A percentile compares a stretch with the other conserved stretches of the same genome.
Evolutionary conservation across 2,888 invertebrate species (phyloP).

Genomic region (Prosapia bicincta): DNA sequence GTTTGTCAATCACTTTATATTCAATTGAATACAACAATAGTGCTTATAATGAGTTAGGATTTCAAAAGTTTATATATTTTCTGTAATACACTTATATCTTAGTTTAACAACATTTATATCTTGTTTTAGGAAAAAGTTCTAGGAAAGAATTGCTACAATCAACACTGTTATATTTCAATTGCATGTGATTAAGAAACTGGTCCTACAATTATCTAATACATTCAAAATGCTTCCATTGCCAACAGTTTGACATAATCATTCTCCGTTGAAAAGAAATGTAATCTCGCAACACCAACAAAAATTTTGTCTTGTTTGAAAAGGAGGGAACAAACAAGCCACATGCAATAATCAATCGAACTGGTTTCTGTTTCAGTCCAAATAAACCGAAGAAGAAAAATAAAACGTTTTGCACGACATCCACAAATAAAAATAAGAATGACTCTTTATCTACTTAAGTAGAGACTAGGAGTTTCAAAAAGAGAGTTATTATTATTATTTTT

Average conservation of each 20-base stretch:
- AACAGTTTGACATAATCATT: conserved; percentile 1
- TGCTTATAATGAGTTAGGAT: no score
- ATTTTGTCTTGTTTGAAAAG: not conserved
- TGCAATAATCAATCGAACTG: not conserved
- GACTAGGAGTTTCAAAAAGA: no score
- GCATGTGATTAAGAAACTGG: not conserved
- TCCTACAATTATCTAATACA: not conserved
- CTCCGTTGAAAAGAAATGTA: not conserved
- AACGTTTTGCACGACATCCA: not conserved
- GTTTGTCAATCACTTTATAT: not conserved
- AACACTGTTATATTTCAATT: no score
- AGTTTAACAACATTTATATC: no score
- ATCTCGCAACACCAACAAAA: conserved; percentile 2
- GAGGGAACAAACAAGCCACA: not conserved
- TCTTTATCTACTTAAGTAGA: no score
- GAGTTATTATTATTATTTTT: no score
- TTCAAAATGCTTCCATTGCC: not conserved
- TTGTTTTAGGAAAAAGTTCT: no score
- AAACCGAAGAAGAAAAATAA: not conserved
- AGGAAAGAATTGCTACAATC: no score
- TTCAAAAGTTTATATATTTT: no score
- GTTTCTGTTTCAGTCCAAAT: not conserved
- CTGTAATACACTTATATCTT: no score
- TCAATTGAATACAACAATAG: no score
- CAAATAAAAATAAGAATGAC: not conserved